Base-by-base conservation (phyloP, 2,888 invertebrate genomes). In the Acleris sparsana region DNA sequence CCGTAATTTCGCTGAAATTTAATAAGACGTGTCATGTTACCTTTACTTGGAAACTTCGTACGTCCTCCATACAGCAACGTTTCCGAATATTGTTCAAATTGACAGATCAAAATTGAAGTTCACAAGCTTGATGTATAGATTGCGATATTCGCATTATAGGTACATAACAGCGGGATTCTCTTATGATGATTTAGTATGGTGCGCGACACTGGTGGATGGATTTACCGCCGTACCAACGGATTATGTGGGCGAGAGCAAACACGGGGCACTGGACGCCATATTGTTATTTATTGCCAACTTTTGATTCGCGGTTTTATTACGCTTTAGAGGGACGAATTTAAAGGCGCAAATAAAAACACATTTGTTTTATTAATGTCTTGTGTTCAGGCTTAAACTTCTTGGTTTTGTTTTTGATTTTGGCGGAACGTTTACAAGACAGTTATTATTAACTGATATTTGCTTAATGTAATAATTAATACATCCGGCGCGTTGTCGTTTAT, bases 201-300 rank as follows among this genome's bases (percentile, higher is more conserved):
- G 76, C 86, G 86, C 88, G 88, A 89, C 91, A 88, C 81, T 82
- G 84, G 74, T 82, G 86, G 92, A 92, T 90, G 92, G 91, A 92
- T 92, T 92, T 92, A 92, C 90, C 83, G 91, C 82, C 88, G 86
- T 85, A 90, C 87, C 88, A 92, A 89, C 88, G 92, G 92, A 92
- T 92, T 92, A 92, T 89, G 92, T 92, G 92, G 92, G 92, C 91
- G 91, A 91, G 86, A 84, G 92, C 91, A 92, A 92, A 92, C 91
- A 91, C 86, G 88, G 87, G 88, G 87, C 89, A 87, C 85, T 85
- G 87, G 82, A 84, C 91, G 89, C 89, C 89, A 87, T 90, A 89
- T 92, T 90, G 88, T 88, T 86, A 91, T 89, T 88, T 92, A 92
- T 77, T 76, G 82, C 73, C 76, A 83, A 91, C 90, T 92, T 92